Percentiles rank a stretch among this genome's conserved stretches.
phyloP scores from a whole-genome alignment of 2,888 invertebrate genomes.

The Sycophila texana region DNA sequence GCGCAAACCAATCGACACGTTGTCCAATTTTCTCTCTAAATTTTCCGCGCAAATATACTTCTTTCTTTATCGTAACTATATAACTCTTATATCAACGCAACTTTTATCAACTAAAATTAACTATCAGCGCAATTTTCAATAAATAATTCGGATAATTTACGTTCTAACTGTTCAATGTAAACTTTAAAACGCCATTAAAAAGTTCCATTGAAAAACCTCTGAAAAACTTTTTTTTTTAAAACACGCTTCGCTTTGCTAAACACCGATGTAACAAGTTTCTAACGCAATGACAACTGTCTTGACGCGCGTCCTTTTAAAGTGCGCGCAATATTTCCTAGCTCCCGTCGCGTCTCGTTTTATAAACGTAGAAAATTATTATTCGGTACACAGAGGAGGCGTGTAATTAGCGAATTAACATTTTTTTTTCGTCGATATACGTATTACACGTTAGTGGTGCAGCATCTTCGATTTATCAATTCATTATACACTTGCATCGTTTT shows the following conservation, averaged over 20 bases:
- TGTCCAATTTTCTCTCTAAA: no score
- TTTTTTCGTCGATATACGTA: neutral
- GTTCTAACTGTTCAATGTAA: no score
- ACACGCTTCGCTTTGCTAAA: neutral
- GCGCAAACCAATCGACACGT: no score
- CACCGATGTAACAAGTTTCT: slow-evolving; percentile 22
- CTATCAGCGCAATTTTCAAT: no score
- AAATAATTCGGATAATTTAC: no score
- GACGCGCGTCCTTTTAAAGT: slow-evolving; percentile 4
- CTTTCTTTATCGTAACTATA: no score
- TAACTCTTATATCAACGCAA: no score
- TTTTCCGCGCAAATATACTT: no score
- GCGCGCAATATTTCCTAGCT: slow-evolving; percentile 3
- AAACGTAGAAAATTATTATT: slow-evolving; percentile 50
- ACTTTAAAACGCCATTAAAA: no score
- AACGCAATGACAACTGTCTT: slow-evolving; percentile 16
- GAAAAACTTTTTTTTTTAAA: neutral
- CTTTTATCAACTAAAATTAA: no score
- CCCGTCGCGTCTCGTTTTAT: slow-evolving; percentile 25
- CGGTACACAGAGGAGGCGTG: slow-evolving; percentile 8
- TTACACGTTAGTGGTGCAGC: neutral
- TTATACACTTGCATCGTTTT: neutral
- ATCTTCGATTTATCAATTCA: slow-evolving; percentile 3
- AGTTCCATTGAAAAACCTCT: no score
- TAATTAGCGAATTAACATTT: slow-evolving; percentile 7